Base-by-base conservation (phyloP, 2,888 invertebrate genomes). In the Melanostoma mellinum region DNA sequence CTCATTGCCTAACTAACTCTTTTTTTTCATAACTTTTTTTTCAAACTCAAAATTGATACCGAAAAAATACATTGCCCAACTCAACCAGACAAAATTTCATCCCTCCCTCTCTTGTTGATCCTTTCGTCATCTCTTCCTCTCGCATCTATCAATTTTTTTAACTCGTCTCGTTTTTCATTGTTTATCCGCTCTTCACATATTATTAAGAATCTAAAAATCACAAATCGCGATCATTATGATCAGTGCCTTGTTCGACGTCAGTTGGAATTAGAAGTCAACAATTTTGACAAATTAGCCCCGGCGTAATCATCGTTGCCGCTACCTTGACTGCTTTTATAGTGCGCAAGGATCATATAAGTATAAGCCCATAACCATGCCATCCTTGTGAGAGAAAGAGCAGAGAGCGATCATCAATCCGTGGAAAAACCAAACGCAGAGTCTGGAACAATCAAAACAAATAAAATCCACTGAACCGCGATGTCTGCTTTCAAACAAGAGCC, bases 231-330 rank as follows among this genome's bases (percentile, higher is more conserved):
- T 75, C 84, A 84, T 84, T 75, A 84, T 79, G 84, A 84, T 84
- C 84, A 79, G 71, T 67, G 84, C 79, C 84, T 85, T 85, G 85
- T 85, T 79, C 75, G 72, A 82, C 73, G 86, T 86, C 86, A 86
- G 74, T 77, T 79, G 84, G 75, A 86, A 84, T 86, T 85, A 86
- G 80, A 80, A 85, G 82, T 86, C 84, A 80, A 84, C 73, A 77
- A 71, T 80, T 86, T 86, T 86, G 86, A 86, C 86, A 86, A 86
- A 86, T 85, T 86, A 77, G 69, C 84, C 79, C 71, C 65, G 55
- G 63, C 63, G 50, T 79, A 84, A 79, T 84, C 79, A 84, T 79
- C 40, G 71, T 30, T 50, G 71, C 50, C n/a, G 4, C 65, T 40
- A 52, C 38, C 30, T 48, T 63, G 2, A 38, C 33, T 68, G 63